Base-by-base conservation (phyloP, 2,113 vertebrate species). In the Narcine bancroftii region DNA sequence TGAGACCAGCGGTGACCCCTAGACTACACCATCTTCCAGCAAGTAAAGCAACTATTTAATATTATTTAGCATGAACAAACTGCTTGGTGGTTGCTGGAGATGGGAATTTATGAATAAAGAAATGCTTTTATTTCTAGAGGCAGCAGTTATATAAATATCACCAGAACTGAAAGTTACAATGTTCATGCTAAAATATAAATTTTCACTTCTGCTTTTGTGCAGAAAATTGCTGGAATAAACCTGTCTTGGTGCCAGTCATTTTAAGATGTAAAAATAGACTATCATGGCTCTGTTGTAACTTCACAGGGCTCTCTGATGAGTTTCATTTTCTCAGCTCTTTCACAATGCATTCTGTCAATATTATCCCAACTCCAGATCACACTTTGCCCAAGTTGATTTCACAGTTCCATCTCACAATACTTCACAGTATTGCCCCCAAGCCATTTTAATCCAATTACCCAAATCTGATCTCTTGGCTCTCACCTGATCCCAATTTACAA, bases 121-220 rank as follows among this genome's bases (percentile, higher is more conserved):
- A 81, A 29, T 19, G 1, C 5, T 39, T 60, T 60, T 60, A 60
- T 87, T 60, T 87, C 21, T 50, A 33, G n/a, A 21, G 53, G 56
- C 17, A 33, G 15, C 56, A 36, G 0, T 85, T 85, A 13, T 81
- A 60, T 87, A 87, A 60, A 87, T 87, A 87, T 60, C 53, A 63
- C 33, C 1, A 36, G 53, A 87, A 87, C 53, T 21, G 53, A 36
- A 87, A 87, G 53, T 87, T n/a, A 63, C 33, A 87, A n/a, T 60
- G 81, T 36, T 50, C 33, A 60, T 36, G 53, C 36, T 87, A 29
- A 60, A 85, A 50, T 60, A 87, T 36, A 3, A 60, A 60, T 87
- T 87, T 79, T 87, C 53, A 87, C 53, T 87, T 63, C 81, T 63
- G 81, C 53, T 87, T 87, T 87, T 87, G 56, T 19, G 9, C 1